A percentile compares a stretch with the other conserved stretches of the same genome.
phyloP scores from a whole-genome alignment of 2,113 vertebrate genomes.

The Chascanopsetta lugubris region DNA sequence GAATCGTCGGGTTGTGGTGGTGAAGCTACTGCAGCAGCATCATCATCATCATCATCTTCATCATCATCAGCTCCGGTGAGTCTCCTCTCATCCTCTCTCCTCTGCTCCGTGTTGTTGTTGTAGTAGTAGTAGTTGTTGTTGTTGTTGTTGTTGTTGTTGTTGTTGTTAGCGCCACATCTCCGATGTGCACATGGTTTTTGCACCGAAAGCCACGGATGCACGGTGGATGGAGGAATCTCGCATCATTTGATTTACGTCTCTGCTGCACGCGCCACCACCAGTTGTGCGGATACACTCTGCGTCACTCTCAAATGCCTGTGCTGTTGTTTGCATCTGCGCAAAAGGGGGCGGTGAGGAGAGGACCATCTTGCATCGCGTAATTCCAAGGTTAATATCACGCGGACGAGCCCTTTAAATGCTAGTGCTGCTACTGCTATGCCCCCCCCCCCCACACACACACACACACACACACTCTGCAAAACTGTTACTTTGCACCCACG shows the following conservation, averaged over 20 bases:
- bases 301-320: slow-evolving; percentile 38
- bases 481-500: no score
- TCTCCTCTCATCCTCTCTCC: no score
- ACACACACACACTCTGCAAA: no score
- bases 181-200: no score
- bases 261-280: background rate
- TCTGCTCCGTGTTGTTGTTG: no score
- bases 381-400: slow-evolving; percentile 11
- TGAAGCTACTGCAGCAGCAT: slow-evolving; percentile 32
- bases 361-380: slow-evolving; percentile 56
- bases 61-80: slow-evolving; percentile 67
- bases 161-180: no score
- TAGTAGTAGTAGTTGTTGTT: no score
- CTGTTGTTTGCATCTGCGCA: slow-evolving; percentile 31
- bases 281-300: slow-evolving; percentile 25
- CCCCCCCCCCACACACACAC: no score
- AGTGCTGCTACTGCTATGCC: background rate
- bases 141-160: no score
- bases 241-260: slow-evolving; percentile 15
- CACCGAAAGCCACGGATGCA: no score
- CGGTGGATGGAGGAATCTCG: slow-evolving; percentile 52
- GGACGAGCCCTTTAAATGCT: no score
- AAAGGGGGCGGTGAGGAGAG: slow-evolving; percentile 42
- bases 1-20: slow-evolving; percentile 49
- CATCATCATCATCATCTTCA: slow-evolving; percentile 27